These are phyloP conservation scores for Mizuhopecten yessoensis DNA, from an alignment of 1,140 invertebrate genomes.

Conservation along the genomic window DNA sequence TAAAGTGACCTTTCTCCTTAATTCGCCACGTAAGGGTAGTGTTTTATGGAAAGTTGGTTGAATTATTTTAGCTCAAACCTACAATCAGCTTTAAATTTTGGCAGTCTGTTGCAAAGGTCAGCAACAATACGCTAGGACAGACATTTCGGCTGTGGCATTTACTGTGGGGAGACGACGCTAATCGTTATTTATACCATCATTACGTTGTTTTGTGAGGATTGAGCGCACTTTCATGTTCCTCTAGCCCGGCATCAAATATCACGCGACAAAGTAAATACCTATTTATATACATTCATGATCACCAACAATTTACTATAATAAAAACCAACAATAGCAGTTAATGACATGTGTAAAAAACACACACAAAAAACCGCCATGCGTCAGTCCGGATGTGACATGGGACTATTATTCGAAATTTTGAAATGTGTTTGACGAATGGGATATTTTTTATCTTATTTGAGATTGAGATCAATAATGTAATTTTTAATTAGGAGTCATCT, in stretches of 20 bases:
- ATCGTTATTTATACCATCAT: slow-evolving; percentile 29
- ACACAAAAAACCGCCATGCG: no score
- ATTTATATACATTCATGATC: neutral
- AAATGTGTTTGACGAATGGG: neutral
- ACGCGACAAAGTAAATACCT: neutral
- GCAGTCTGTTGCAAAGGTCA: neutral
- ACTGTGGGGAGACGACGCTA: neutral
- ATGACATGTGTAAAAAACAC: neutral
- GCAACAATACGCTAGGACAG: neutral
- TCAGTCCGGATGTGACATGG: neutral
- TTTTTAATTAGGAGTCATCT: no score
- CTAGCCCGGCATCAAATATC: neutral
- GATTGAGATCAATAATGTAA: no score
- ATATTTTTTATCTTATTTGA: neutral
- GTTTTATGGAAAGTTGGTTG: slow-evolving; percentile 16
- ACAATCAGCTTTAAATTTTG: neutral
- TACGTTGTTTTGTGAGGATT: neutral
- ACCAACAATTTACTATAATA: slow-evolving; percentile 40
- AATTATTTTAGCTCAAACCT: slow-evolving; percentile 12
- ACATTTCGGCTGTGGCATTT: slow-evolving; percentile 9
- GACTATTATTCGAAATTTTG: neutral
- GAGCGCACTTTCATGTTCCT: slow-evolving; percentile 37
- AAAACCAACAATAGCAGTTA: neutral
- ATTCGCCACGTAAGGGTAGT: neutral
- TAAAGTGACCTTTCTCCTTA: neutral